Evolutionary conservation across 92 coral and sea anemone genomes (phyloP), one percentile per base, ranked within the genome.

Genomic region (Phenganax stokvisi): DNA sequence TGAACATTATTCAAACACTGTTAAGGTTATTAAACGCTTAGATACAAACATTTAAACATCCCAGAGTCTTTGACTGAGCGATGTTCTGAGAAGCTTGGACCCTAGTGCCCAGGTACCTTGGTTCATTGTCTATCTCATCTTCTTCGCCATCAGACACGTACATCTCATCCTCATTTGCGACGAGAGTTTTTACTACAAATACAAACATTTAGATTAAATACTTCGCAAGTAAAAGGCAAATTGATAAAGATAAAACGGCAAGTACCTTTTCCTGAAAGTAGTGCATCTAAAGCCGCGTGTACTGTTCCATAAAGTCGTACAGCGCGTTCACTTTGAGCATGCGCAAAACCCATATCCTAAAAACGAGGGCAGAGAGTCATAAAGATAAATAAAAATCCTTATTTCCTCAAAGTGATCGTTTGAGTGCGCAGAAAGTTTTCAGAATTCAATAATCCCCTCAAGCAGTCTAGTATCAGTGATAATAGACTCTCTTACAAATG

Each of bases 261-360:
- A 67, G 73, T 74, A 93, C 98, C 98, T 94, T 94, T 94, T 72
- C 98, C 98, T 25, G 97, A 93, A 75, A 94, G 78, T 71, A 94
- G 64, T 37, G 98, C 98, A 53, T 94, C 98, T 52, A 94, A 75
- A 3, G 97, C 98, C 10, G 97, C 91, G 31, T 94, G 98, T 13
- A 94, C 98, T 15, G 97, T 94, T 7, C 97, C 98, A 89, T 62
- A 94, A 2, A 90, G 88, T 65, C 90, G 98, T 28, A 94, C 91
- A 10, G 98, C 98, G 8, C 92, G 92, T 67, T 94, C 92, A 77
- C 97, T 92, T 84, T 92, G 92, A 10, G 80, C 81, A 66, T 87
- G 88, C 0, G 92, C 89, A 80, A 94, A 94, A 17, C 98, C 98
- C 98, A 94, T 94, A 75, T 94, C 98, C 98, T 94, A 61, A 54